These are phyloP conservation scores for Neopipo cinnamomea DNA, from an alignment of 2,113 vertebrate genomes.

Conservation along the genomic window DNA sequence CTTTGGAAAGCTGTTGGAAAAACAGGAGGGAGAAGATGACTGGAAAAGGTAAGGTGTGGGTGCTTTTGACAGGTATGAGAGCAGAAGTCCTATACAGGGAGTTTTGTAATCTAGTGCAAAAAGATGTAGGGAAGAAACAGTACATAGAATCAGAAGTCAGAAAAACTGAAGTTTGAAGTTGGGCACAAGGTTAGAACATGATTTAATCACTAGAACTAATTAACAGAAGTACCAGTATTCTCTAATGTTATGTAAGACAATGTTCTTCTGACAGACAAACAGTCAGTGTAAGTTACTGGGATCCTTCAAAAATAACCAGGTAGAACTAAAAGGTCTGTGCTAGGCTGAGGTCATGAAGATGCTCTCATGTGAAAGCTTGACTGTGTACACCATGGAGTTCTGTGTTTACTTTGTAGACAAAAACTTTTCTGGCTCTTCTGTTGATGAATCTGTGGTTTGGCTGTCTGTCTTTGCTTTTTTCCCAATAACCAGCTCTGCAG, in stretches of 20 bases:
- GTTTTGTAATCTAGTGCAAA: background rate
- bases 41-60: background rate
- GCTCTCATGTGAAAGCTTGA: background rate
- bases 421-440: background rate
- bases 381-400: background rate
- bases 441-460: slow-evolving; percentile 27
- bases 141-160: background rate
- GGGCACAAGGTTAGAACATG: background rate
- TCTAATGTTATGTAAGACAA: background rate
- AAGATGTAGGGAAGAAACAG: background rate
- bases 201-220: background rate
- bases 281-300: background rate
- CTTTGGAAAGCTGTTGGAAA: background rate
- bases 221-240: background rate
- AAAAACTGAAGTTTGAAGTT: background rate
- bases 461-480: background rate
- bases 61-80: background rate
- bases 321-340: background rate
- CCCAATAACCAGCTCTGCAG: background rate
- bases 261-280: background rate
- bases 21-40: background rate
- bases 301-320: background rate
- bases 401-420: background rate
- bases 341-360: background rate
- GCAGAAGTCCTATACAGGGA: background rate